Percentiles rank a stretch among this genome's conserved stretches.
Conservation (phyloP, 2,888 invertebrate species). For the Geotrupes spiniger region DNA sequence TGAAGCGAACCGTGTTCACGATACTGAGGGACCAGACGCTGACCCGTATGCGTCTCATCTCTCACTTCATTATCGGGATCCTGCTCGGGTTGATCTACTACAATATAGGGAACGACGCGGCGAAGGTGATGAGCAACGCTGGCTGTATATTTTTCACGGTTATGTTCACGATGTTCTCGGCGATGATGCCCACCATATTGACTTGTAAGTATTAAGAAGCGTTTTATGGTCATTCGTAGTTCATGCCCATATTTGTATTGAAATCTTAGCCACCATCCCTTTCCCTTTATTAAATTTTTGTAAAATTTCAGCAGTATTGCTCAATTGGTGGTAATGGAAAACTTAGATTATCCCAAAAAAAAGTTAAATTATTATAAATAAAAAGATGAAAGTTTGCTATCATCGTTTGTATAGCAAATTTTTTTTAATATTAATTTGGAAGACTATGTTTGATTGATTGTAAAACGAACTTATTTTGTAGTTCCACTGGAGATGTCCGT, state of each 20-base stretch:
- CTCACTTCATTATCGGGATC: conserved; percentile 85
- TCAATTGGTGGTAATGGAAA: too few relatives aligned
- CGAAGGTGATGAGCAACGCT: conserved; percentile 91
- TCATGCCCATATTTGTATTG: too few relatives aligned
- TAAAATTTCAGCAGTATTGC: too few relatives aligned
- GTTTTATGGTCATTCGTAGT: too few relatives aligned
- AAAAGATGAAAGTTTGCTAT: too few relatives aligned
- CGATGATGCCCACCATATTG: conserved; percentile 97
- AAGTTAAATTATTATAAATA: too few relatives aligned
- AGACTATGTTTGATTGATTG: too few relatives aligned
- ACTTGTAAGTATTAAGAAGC: conserved; percentile 93
- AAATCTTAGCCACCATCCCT: too few relatives aligned
- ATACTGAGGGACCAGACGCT: conserved; percentile 84
- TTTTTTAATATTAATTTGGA: too few relatives aligned
- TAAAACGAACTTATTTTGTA: conserved; percentile 55
- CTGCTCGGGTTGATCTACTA: conserved; percentile 92
- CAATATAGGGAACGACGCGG: conserved; percentile 89
- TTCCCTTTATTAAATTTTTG: too few relatives aligned
- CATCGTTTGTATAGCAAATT: too few relatives aligned
- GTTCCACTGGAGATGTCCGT: conserved; percentile 96
- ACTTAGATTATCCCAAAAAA: too few relatives aligned
- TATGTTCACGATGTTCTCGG: conserved; percentile 95
- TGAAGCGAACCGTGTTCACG: conserved; percentile 79
- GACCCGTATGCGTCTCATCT: conserved; percentile 82
- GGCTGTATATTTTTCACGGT: conserved; percentile 96